Evolutionary conservation across 2,113 vertebrate species (phyloP).

Genomic region (Pelvicachromis taeniatus): DNA sequence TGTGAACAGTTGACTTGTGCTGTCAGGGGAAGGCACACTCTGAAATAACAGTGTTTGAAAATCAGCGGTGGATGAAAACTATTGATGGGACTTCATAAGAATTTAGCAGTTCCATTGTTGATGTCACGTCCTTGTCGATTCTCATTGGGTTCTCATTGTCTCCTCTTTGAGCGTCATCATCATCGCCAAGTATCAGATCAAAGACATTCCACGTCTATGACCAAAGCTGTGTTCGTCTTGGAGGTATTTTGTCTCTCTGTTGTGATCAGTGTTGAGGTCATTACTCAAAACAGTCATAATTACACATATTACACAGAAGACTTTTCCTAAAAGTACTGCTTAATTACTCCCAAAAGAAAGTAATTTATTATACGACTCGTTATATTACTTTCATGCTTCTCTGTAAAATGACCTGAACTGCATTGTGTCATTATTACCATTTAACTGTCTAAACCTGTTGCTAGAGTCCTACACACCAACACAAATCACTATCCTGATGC

Average conservation of each 20-base stretch:
- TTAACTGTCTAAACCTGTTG: too few relatives aligned
- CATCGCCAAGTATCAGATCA: neutral
- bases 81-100: neutral
- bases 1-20: neutral
- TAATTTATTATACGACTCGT: too few relatives aligned
- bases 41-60: neutral
- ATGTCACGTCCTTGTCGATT: neutral
- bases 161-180: neutral
- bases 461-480: too few relatives aligned
- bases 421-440: too few relatives aligned
- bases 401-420: too few relatives aligned
- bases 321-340: neutral
- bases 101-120: neutral
- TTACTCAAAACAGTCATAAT: neutral
- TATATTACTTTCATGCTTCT: too few relatives aligned
- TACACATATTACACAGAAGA: neutral
- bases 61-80: neutral
- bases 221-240: neutral
- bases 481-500: too few relatives aligned
- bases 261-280: neutral
- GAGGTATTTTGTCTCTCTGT: too few relatives aligned
- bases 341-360: too few relatives aligned
- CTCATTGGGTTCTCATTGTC: neutral
- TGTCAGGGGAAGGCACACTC: neutral
- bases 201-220: neutral